Conservation (phyloP, 1,140 invertebrate genomes). For the Tetramorium parvispinum region DNA sequence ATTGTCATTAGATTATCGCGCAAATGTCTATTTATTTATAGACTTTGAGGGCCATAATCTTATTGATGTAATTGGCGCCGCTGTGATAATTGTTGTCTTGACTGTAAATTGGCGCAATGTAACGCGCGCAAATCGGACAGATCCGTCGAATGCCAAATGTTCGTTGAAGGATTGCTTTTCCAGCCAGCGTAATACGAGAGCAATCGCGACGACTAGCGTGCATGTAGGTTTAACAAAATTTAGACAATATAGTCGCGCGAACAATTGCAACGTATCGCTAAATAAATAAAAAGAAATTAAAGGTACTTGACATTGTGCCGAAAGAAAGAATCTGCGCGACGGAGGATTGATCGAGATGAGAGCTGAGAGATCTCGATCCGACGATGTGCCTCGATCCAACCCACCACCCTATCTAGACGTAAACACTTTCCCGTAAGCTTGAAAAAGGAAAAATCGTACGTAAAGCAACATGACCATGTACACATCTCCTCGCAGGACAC, state of each 20-base stretch:
- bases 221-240: not conserved
- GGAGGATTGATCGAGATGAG: constrained; percentile 6
- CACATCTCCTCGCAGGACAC: not conserved
- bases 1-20: constrained; percentile 22
- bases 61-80: constrained; percentile 23
- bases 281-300: constrained; percentile 20
- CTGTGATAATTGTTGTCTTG: constrained; percentile 47
- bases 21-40: constrained; percentile 18
- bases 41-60: not conserved
- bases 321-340: not conserved
- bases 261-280: not conserved
- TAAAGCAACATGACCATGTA: constrained; percentile 60
- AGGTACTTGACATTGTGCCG: not conserved
- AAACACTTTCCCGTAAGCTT: constrained; percentile 65
- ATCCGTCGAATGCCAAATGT: constrained; percentile 38
- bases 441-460: constrained; percentile 61
- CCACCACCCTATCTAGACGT: constrained; percentile 67
- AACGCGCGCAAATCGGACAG: constrained; percentile 6
- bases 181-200: not conserved
- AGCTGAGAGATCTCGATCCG: constrained; percentile 56
- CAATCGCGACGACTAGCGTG: not conserved
- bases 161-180: constrained; percentile 5
- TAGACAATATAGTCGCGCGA: not conserved
- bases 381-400: constrained; percentile 43
- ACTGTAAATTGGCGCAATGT: constrained; percentile 23